These are phyloP conservation scores for Diachrysia chrysitis DNA, from an alignment of 2,888 invertebrate species.

Conservation along the genomic window DNA sequence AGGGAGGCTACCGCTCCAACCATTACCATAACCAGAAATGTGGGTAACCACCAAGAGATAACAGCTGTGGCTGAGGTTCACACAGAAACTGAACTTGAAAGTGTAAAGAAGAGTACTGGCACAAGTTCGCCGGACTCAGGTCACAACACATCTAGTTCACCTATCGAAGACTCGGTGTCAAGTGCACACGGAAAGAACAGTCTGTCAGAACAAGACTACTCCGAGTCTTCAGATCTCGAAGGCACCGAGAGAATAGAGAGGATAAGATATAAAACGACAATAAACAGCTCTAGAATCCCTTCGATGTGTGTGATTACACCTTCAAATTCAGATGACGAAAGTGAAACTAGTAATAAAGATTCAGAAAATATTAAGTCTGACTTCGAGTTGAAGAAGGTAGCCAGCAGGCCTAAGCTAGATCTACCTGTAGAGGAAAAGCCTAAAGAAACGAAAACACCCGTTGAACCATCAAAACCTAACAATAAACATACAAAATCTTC, in stretches of 20 bases:
- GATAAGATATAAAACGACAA: slow-evolving; percentile 95
- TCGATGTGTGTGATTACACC: slow-evolving; percentile 98
- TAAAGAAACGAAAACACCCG: slow-evolving; percentile 70
- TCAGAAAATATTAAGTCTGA: slow-evolving; percentile 62
- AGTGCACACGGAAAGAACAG: slow-evolving; percentile 92
- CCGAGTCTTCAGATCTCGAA: slow-evolving; percentile 96
- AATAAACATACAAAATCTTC: slow-evolving; percentile 76
- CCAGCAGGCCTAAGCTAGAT: slow-evolving; percentile 80
- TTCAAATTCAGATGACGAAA: slow-evolving; percentile 95
- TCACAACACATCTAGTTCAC: slow-evolving; percentile 94
- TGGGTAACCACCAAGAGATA: slow-evolving; percentile 87
- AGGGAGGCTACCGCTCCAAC: slow-evolving; percentile 73
- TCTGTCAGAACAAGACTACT: slow-evolving; percentile 94
- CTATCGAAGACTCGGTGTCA: slow-evolving; percentile 92
- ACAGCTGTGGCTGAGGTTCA: slow-evolving; percentile 90
- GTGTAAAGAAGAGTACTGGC: slow-evolving; percentile 89
- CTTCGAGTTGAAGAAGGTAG: slow-evolving; percentile 69
- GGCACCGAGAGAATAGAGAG: slow-evolving; percentile 96
- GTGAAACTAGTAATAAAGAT: slow-evolving; percentile 83
- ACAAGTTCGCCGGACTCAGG: slow-evolving; percentile 95
- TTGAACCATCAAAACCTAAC: slow-evolving; percentile 66
- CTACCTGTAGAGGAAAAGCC: slow-evolving; percentile 76
- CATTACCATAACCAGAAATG: slow-evolving; percentile 81
- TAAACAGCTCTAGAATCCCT: slow-evolving; percentile 96
- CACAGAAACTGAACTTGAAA: slow-evolving; percentile 81